phyloP scores from a whole-genome alignment of 2,113 vertebrate genomes.

The Heterochromis multidens region DNA sequence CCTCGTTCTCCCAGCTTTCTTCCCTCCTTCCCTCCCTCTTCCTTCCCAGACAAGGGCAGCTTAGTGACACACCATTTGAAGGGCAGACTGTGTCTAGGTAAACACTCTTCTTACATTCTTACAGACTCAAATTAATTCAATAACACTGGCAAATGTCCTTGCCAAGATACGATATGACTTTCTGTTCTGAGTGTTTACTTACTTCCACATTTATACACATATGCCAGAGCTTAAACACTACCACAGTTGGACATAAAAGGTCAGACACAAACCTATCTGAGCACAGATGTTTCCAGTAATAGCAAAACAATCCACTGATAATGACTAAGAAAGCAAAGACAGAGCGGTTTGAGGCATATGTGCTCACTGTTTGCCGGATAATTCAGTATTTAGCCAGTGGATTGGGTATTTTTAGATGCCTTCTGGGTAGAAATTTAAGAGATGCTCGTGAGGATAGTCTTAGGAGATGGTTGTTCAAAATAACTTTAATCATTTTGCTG shows the following conservation, averaged over 20 bases:
- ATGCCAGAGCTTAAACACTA: background rate
- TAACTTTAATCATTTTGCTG: constrained; percentile 37
- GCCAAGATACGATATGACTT: constrained; percentile 28
- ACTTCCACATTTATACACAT: background rate
- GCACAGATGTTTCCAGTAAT: constrained; percentile 38
- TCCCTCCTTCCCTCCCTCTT: background rate
- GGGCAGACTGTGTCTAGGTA: constrained; percentile 50
- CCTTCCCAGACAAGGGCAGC: constrained; percentile 41
- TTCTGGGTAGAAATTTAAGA: constrained; percentile 7
- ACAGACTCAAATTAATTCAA: constrained; percentile 58
- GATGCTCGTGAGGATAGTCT: background rate
- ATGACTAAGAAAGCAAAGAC: constrained; percentile 10
- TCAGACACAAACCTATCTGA: background rate
- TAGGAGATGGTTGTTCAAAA: constrained; percentile 31
- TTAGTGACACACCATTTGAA: constrained; percentile 52
- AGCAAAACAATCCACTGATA: constrained; percentile 17
- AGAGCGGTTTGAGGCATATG: background rate
- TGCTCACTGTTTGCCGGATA: constrained; percentile 22
- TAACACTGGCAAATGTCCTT: constrained; percentile 60
- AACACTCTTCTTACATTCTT: constrained; percentile 35
- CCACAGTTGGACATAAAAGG: background rate
- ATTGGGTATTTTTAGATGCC: constrained; percentile 39
- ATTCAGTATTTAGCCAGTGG: constrained; percentile 11
- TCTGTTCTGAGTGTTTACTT: constrained; percentile 37
- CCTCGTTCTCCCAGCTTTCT: background rate